Evolutionary conservation across 2,888 invertebrate species (phyloP).

Genomic region (Eubasilissa splendida): DNA sequence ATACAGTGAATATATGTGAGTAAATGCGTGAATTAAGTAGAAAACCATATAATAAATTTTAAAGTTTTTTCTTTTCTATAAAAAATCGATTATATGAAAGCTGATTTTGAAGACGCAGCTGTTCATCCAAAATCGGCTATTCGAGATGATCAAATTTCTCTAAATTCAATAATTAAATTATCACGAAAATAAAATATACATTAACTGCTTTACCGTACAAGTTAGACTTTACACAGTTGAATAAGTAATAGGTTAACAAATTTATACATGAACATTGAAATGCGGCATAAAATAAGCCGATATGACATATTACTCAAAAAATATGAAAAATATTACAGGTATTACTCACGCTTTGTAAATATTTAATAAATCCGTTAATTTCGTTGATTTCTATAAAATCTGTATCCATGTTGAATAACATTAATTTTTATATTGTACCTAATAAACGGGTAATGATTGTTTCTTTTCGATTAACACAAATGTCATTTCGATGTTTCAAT

Average conservation of each 20-base stretch:
- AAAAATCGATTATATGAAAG: no score
- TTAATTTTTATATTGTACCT: constrained; percentile 37
- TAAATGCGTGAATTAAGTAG: no score
- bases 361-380: constrained; percentile 85
- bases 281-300: constrained; percentile 50
- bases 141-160: no score
- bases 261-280: neutral
- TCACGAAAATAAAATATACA: no score
- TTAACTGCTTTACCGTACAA: no score
- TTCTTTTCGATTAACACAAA: constrained; percentile 16
- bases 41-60: no score
- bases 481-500: constrained; percentile 26
- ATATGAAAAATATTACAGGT: constrained; percentile 63
- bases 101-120: no score
- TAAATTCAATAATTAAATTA: no score
- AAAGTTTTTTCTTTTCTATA: no score
- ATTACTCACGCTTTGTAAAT: constrained; percentile 84
- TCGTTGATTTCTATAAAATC: constrained; percentile 80
- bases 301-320: neutral
- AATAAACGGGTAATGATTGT: no score
- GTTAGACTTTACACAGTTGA: neutral
- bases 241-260: neutral
- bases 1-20: no score
- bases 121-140: no score
- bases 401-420: constrained; percentile 69